A percentile compares a stretch with the other conserved stretches of the same genome.
Evolutionary conservation across 1,140 invertebrate genomes (phyloP).

Genomic region (Calosoma granatense): DNA sequence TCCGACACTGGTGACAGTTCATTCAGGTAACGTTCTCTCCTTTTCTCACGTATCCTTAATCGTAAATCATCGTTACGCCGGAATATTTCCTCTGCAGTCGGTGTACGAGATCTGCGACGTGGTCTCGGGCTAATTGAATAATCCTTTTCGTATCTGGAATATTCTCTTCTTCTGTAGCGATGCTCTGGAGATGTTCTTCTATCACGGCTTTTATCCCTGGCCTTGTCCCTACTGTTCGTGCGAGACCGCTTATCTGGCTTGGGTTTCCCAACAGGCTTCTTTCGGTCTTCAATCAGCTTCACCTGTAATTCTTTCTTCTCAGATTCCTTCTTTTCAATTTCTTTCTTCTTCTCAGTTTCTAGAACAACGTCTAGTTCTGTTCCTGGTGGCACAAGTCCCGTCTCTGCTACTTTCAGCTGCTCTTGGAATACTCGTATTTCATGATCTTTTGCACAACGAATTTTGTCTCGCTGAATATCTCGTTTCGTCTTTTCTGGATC

Average conservation of each 20-base stretch:
- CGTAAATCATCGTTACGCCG: not conserved
- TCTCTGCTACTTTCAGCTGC: slow-evolving; percentile 28
- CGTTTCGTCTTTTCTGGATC: slow-evolving; percentile 32
- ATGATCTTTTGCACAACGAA: slow-evolving; percentile 28
- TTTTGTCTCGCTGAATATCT: slow-evolving; percentile 30
- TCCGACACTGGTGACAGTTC: not conserved
- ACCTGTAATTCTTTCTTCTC: not conserved
- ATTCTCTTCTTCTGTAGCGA: not conserved
- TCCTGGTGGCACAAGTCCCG: slow-evolving; percentile 32
- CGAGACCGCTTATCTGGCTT: not conserved
- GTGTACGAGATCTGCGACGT: not conserved
- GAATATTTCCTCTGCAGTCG: not conserved
- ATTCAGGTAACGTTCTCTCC: not conserved
- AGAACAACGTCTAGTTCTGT: slow-evolving; percentile 29
- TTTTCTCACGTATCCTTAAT: not conserved
- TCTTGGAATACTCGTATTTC: slow-evolving; percentile 26
- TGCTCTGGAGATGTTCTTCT: not conserved
- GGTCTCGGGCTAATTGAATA: not conserved
- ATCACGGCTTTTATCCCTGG: not conserved
- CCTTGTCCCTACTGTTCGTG: not conserved
- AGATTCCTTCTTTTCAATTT: not conserved
- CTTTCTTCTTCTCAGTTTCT: not conserved
- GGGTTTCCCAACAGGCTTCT: not conserved
- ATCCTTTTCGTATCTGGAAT: not conserved
- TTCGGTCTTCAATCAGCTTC: not conserved